Evolutionary conservation across 2,113 vertebrate species (phyloP), one percentile per base, ranked within the genome.

Genomic region (Pipra filicauda): DNA sequence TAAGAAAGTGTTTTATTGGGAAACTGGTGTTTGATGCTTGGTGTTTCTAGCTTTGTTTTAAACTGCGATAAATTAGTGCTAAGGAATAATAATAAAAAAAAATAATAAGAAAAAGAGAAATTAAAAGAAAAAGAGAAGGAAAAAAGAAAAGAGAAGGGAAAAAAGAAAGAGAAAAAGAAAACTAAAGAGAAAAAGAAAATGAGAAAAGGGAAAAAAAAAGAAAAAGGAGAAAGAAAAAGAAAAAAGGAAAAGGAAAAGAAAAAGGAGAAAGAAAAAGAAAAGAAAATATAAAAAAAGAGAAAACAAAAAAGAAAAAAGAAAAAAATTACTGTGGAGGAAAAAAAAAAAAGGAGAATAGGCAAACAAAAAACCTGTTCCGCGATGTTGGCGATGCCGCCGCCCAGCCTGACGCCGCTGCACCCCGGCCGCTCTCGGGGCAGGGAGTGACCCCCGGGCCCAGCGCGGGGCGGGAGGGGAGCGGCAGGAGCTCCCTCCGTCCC

Each of bases 61-160:
- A 71, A 59, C 18, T 13, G 61, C 1, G 5, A 15, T 33, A 33
- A 93, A 72, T 24, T 22, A 37, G 18, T 3, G 3, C 4, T 23
- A 4, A 2, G n/a, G 9, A 8, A 15, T 16, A 12, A 15, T 16
- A 12, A 35, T 16, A 3, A 18, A 39, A 54, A 39, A 10, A 22
- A 43, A 17, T 23, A 22, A 31, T 15, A 24, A 1, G 5, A 26
- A 19, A 39, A 12, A 18, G 13, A 6, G 15, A 23, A 8, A 6
- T 3, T 3, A 17, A 11, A 48, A 15, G 3, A 3, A 8, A 21
- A 30, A 15, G 4, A 5, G 3, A 5, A 9, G 10, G 11, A 6
- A 5, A 9, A 23, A 17, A 39, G 4, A 5, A 6, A 8, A 8
- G 12, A 12, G 4, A 7, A 18, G 35, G 9, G 15, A 11, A 11